Evolutionary conservation across 1,140 invertebrate species (phyloP).

Genomic region (Drosophila mauritiana): DNA sequence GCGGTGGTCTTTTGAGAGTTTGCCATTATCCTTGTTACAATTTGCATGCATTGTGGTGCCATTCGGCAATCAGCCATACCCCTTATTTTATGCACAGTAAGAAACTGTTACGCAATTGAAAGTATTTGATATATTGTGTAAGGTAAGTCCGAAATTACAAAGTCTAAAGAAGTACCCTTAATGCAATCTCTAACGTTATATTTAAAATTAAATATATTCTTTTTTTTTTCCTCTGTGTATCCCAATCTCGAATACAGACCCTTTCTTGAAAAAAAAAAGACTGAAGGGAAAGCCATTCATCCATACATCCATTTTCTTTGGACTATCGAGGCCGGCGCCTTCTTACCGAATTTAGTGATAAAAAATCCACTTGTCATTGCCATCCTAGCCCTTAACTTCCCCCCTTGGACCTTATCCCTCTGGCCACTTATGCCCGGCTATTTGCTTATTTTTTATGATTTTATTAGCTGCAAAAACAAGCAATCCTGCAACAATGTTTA

Average conservation of each 20-base stretch:
- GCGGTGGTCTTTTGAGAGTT: conserved; percentile 76
- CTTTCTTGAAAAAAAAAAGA: conserved; percentile 5
- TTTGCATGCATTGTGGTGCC: conserved; percentile 79
- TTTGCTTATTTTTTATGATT: conserved; percentile 81
- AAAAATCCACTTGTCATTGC: conserved; percentile 78
- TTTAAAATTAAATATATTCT: too few species aligned
- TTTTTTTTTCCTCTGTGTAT: conserved; percentile 9
- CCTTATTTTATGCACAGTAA: background rate
- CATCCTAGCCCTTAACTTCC: conserved; percentile 30
- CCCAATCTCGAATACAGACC: background rate
- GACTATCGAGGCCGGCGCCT: conserved; percentile 39
- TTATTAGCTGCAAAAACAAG: conserved; percentile 83
- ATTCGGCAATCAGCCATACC: conserved; percentile 5
- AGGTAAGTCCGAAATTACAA: too few species aligned
- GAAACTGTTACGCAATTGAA: background rate
- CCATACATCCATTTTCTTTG: conserved; percentile 57
- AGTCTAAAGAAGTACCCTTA: too few species aligned
- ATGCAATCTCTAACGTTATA: too few species aligned
- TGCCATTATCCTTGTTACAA: conserved; percentile 79
- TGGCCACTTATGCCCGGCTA: conserved; percentile 66
- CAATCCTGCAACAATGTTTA: conserved; percentile 81
- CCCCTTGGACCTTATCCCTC: background rate
- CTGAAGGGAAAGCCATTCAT: conserved; percentile 52
- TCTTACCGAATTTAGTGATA: conserved; percentile 58
- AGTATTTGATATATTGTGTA: too few species aligned